phyloP scores from a whole-genome alignment of 1,140 invertebrate genomes.

The Drosophila mayri region DNA sequence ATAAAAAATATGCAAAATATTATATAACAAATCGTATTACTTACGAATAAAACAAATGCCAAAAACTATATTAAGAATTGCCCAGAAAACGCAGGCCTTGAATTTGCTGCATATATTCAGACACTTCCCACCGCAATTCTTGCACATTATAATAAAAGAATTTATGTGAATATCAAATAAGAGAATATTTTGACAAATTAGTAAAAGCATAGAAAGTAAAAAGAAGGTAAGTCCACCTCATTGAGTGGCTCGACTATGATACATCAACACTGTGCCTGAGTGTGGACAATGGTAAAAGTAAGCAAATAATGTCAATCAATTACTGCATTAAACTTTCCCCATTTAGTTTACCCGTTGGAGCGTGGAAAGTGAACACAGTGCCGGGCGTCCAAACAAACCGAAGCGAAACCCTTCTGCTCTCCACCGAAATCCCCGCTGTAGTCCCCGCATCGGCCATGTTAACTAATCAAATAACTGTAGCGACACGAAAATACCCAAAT shows the following conservation, averaged over 20 bases:
- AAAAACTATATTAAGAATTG: constrained; percentile 1
- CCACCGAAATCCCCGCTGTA: background rate
- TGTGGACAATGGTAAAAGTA: constrained; percentile 38
- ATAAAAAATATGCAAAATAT: background rate
- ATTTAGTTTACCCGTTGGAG: constrained; percentile 27
- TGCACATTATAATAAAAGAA: constrained; percentile 4
- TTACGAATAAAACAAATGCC: constrained; percentile 8
- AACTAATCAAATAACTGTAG: constrained; percentile 63
- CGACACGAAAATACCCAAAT: constrained; percentile 47
- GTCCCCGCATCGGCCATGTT: constrained; percentile 16
- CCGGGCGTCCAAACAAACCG: constrained; percentile 19
- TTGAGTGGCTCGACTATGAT: background rate
- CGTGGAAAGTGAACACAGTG: constrained; percentile 38
- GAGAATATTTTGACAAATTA: constrained; percentile 6
- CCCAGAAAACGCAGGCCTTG: constrained; percentile 22
- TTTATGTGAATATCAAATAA: background rate
- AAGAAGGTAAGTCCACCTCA: background rate
- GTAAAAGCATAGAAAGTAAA: background rate
- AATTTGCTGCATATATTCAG: constrained; percentile 11
- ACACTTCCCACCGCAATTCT: background rate
- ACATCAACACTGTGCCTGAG: constrained; percentile 5
- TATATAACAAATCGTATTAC: background rate
- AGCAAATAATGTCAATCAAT: constrained; percentile 52
- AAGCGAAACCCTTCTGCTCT: constrained; percentile 15
- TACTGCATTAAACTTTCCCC: constrained; percentile 52